Base-by-base conservation (phyloP, 2,113 vertebrate species). In the Microtus richardsoni region DNA sequence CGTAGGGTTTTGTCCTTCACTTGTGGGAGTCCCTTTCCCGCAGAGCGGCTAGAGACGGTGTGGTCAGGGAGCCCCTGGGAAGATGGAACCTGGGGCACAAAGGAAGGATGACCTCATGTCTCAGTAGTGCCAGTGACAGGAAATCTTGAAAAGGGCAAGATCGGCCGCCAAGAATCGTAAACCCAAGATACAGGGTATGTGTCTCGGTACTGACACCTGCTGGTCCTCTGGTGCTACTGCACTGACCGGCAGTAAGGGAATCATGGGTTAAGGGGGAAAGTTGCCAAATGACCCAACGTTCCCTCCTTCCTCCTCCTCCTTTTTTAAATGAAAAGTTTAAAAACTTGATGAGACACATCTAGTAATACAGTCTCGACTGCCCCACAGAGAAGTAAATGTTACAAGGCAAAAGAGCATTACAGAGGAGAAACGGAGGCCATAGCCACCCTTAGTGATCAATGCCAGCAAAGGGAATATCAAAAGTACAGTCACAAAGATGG, bases 151-250 rank as follows among this genome's bases (percentile, higher is more conserved):
- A 82, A 26, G 41, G 1, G 2, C 5, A 75, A 73, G 64, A 36
- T 22, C 54, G 33, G 82, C 28, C n/a, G 14, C 36, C 6, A 0
- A 14, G 39, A 36, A 36, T 47, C 36, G 3, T 12, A 74, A 30
- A 89, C 30, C 28, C 47, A 71, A 94, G 73, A 82, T 26, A 7
- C 60, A 44, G 30, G 41, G 30, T 62, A 58, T 0, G 7, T 17
- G 44, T 82, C 58, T 95, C 77, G 2, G 24, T 0, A 4, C 94
- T 95, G 86, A 78, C 97, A 92, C 73, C 95, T 97, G 82, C 96
- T 92, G 94, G 89, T 30, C 47, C 30, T 10, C 1, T 62, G 2
- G 0, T 14, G 75, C 36, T 36, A 52, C 77, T 89, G 95, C 95
- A 3, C 52, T 7, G 73, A n/a, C 71, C 19, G 66, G 21, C 66